phyloP scores from a whole-genome alignment of 2,797 vertebrate species.

The Myripristis jacobus region DNA sequence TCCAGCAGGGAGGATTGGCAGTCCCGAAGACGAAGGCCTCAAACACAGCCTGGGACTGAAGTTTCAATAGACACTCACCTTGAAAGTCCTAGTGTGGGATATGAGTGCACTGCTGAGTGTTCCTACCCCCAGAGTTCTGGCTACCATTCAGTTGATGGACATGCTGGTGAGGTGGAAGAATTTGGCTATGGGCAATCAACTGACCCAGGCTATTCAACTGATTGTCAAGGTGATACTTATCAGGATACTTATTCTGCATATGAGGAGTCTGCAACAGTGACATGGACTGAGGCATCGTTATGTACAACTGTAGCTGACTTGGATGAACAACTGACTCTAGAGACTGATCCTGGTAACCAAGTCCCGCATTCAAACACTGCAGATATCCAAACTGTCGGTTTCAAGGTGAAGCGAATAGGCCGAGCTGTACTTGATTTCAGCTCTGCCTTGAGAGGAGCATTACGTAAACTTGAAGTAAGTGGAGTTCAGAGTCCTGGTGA shows the following conservation, averaged over 20 bases:
- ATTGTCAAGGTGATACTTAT: slow-evolving; percentile 51
- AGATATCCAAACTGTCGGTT: slow-evolving; percentile 85
- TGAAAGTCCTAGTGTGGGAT: slow-evolving; percentile 48
- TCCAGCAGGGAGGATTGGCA: slow-evolving; percentile 74
- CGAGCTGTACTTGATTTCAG: slow-evolving; percentile 90
- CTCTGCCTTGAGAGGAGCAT: slow-evolving; percentile 88
- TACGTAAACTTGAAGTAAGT: slow-evolving; percentile 90
- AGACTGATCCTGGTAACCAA: slow-evolving; percentile 28
- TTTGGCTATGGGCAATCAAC: slow-evolving; percentile 56
- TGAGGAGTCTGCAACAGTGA: slow-evolving; percentile 50
- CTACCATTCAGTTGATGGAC: slow-evolving; percentile 71
- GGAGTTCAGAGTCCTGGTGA: slow-evolving; percentile 82
- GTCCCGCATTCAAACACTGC: slow-evolving; percentile 68
- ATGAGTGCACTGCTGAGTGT: slow-evolving; percentile 54
- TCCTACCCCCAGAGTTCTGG: slow-evolving; percentile 72
- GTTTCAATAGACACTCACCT: slow-evolving; percentile 31
- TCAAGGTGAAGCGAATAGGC: slow-evolving; percentile 89
- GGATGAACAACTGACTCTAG: slow-evolving; percentile 30
- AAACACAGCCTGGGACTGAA: slow-evolving; percentile 51
- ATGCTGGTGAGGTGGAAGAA: slow-evolving; percentile 44
- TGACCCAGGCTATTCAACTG: slow-evolving; percentile 46
- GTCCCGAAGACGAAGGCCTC: slow-evolving; percentile 55
- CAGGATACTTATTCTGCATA: slow-evolving; percentile 51
- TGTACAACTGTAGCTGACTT: slow-evolving; percentile 27
- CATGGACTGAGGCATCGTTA: slow-evolving; percentile 54